Evolutionary conservation across 2,797 vertebrate species (phyloP).

Genomic region (Cossypha heuglini): DNA sequence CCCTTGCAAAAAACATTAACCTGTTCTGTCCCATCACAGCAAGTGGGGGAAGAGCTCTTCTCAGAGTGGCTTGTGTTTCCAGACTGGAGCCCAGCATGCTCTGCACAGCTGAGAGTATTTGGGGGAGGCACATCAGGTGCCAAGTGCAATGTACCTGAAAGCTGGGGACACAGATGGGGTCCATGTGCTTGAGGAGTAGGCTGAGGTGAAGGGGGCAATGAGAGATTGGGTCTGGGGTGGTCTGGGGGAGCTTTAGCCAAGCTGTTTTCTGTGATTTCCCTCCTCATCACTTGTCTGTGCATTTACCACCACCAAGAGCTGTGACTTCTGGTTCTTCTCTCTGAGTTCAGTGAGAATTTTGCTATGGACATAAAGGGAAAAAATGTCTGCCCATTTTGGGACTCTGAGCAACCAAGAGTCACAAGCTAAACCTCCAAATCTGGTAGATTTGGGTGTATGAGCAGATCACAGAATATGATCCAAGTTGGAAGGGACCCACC

Average conservation of each 20-base stretch:
- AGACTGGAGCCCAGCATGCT: background rate
- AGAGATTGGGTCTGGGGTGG: too few relatives aligned
- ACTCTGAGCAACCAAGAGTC: background rate
- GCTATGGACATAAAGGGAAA: background rate
- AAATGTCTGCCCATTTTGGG: background rate
- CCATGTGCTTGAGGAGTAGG: background rate
- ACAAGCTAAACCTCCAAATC: background rate
- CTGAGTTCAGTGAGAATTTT: background rate
- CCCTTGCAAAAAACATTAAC: background rate
- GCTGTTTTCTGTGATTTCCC: background rate
- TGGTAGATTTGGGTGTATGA: background rate
- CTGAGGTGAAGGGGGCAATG: background rate
- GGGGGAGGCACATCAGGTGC: background rate
- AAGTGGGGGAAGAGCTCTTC: background rate
- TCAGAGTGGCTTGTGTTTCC: background rate
- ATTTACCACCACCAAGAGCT: rapidly evolving
- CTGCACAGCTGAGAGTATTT: background rate
- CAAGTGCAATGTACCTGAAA: background rate
- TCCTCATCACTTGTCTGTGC: background rate
- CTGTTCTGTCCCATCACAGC: background rate
- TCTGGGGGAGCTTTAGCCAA: background rate
- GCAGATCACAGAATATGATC: background rate
- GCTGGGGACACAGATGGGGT: background rate
- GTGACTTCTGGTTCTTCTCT: background rate
- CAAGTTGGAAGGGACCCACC: background rate